Base-by-base conservation (phyloP, 2,888 invertebrate genomes). In the Scaptomyza polygonia region DNA sequence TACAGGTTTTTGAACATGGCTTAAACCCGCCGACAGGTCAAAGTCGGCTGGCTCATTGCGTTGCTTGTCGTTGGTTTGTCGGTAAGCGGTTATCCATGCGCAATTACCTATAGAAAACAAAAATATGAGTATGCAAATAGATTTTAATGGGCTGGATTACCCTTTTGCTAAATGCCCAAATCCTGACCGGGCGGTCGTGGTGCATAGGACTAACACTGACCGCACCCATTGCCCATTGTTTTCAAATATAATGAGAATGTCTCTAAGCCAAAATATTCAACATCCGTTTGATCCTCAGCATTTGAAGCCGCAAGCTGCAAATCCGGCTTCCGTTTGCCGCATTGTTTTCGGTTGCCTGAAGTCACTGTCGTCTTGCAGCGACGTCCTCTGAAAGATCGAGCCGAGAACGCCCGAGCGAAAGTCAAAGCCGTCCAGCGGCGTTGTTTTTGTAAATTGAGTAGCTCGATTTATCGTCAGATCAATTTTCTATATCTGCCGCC, bases 201-300 rank as follows among this genome's bases (percentile, higher is more conserved):
- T 16, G 5, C 14, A 2, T 16, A 2, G 4, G 3, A n/a, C 21
- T 44, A 14, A 25, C 18, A 11, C 25, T 25, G 34, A 42, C 44
- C 58, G 45, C 42, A 39, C 29, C 29, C 53, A 39, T 39, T 32
- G 47, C 21, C 54, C 56, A 72, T 86, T 89, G 88, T 89, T 89
- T 87, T 80, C 73, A 71, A 82, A 88, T 77, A 83, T 85, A 85
- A 89, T 88, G 89, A 81, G 85, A 88, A 89, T 88, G 88, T 88
- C 89, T 89, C 69, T 89, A 89, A 90, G 89, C 89, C 89, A 90
- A 90, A 90, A 89, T 89, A 90, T 89, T 89, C 88, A 70, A 86
- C 86, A 85, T 79, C 66, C 83, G 75, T 65, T 77, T 77, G 82
- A 85, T 80, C 86, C 84, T 58, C 48, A 64, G 53, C 58, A 52